These are phyloP conservation scores for Aptenodytes patagonicus DNA, from an alignment of 2,113 vertebrate species.

Conservation along the genomic window DNA sequence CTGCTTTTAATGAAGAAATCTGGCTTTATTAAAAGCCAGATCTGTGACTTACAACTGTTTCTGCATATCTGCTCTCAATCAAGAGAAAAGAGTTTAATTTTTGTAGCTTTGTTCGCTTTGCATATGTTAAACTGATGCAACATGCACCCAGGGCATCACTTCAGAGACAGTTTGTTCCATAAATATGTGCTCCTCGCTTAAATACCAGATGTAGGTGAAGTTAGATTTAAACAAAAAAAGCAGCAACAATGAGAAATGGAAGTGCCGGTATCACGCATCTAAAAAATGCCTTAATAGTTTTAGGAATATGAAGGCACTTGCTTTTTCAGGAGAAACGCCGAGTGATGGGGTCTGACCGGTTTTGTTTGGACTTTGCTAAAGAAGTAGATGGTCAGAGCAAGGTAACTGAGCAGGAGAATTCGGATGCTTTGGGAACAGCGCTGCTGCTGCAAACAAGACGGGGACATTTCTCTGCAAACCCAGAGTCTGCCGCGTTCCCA, in stretches of 20 bases:
- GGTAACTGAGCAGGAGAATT: neutral
- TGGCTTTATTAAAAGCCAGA: constrained; percentile 74
- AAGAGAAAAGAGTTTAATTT: constrained; percentile 63
- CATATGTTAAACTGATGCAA: constrained; percentile 69
- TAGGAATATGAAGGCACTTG: neutral
- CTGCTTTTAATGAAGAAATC: constrained; percentile 77
- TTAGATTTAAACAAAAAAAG: neutral
- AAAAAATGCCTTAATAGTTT: neutral
- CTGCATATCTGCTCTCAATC: constrained; percentile 76
- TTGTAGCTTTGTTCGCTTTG: constrained; percentile 62
- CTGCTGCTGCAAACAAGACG: neutral
- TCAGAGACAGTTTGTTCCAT: constrained; percentile 56
- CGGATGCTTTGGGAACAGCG: neutral
- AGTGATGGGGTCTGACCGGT: neutral
- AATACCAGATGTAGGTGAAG: constrained; percentile 69
- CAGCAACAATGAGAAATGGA: neutral
- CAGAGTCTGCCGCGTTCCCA: neutral
- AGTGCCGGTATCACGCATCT: neutral
- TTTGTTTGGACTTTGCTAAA: neutral
- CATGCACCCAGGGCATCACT: constrained; percentile 60
- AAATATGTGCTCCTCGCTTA: constrained; percentile 63
- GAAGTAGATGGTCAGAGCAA: neutral
- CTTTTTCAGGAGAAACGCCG: neutral
- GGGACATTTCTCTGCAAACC: neutral
- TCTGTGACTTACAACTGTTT: constrained; percentile 67